These are phyloP conservation scores for Idris sp. DNA, from an alignment of 1,140 invertebrate genomes.

Conservation along the genomic window DNA sequence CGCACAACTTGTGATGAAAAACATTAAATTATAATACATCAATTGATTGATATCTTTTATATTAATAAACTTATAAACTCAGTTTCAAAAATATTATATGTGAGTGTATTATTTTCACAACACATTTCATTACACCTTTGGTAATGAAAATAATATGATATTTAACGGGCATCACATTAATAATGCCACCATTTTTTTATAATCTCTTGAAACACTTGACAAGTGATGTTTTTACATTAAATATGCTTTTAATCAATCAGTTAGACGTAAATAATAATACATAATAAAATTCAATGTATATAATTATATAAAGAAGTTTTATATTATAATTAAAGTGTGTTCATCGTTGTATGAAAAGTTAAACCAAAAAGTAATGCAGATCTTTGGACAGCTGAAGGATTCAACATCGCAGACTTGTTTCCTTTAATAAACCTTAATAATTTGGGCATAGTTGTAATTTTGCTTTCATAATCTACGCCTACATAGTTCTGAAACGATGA, in stretches of 20 bases:
- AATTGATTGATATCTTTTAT: too few relatives aligned
- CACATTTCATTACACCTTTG: conserved; percentile 2
- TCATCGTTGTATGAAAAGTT: too few relatives aligned
- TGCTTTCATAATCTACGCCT: conserved; percentile 4
- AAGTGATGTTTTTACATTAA: conserved; percentile 4
- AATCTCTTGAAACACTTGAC: not conserved
- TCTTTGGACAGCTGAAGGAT: too few relatives aligned
- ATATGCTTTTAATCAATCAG: conserved; percentile 4
- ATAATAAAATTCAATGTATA: too few relatives aligned
- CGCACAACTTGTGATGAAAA: too few relatives aligned
- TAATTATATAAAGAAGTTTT: too few relatives aligned
- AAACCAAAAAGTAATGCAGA: too few relatives aligned
- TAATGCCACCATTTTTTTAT: conserved; percentile 1
- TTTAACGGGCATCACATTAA: conserved; percentile 9
- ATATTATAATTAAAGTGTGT: too few relatives aligned
- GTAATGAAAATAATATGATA: conserved; percentile 10
- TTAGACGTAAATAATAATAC: not conserved
- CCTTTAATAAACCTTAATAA: conserved; percentile 1
- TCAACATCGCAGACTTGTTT: too few relatives aligned
- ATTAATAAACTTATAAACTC: conserved; percentile 1
- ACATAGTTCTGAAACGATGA: conserved; percentile 2
- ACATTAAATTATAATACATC: too few relatives aligned
- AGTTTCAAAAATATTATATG: conserved; percentile 9
- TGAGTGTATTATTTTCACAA: too few relatives aligned
- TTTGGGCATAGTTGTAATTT: conserved; percentile 1